Base-by-base conservation (phyloP, 2,797 vertebrate genomes). In the Tamandua tetradactyla region DNA sequence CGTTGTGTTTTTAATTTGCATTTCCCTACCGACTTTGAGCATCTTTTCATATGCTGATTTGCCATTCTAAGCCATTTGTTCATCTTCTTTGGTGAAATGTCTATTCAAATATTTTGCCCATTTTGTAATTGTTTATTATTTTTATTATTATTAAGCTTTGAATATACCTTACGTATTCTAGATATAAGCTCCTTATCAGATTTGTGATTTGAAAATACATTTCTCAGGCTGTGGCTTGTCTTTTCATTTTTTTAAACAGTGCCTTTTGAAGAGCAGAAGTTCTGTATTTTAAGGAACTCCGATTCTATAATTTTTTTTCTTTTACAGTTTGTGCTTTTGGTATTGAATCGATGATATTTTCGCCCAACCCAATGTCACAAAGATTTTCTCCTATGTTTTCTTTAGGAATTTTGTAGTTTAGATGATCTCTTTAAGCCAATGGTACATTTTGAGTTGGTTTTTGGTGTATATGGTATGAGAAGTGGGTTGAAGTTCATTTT, bases 141-240 rank as follows among this genome's bases (percentile, higher is more conserved):
- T n/a, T 86, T n/a, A n/a, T n/a, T n/a, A n/a, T n/a, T n/a, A n/a
- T n/a, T n/a, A n/a, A 89, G 42, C 49, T 80, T 79, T 85, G 52
- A 37, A 3, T 57, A 37, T 27, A 80, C 20, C 78, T 94, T 68
- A 61, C 66, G 66, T 66, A 55, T 59, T 66, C 69, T 49, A 47
- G 27, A 81, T 76, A 59, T 4, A 64, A 35, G 49, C 71, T 18
- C 59, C 86, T 85, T 92, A 86, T 81, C 47, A 86, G 40, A 69
- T 85, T 87, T 4, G 5, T 88, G 22, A 83, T 83, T 90, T 66
- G 23, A 93, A 94, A 90, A 18, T 42, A 89, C 47, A 42, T 82
- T 88, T 42, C 42, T 35, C 84, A 44, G 37, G 66, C 27, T 69
- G 22, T 82, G 17, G 49, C 23, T 85, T 78, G 66, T 42, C n/a